These are phyloP conservation scores for Malacoraja senta DNA, from an alignment of 2,797 vertebrate species.

Conservation along the genomic window DNA sequence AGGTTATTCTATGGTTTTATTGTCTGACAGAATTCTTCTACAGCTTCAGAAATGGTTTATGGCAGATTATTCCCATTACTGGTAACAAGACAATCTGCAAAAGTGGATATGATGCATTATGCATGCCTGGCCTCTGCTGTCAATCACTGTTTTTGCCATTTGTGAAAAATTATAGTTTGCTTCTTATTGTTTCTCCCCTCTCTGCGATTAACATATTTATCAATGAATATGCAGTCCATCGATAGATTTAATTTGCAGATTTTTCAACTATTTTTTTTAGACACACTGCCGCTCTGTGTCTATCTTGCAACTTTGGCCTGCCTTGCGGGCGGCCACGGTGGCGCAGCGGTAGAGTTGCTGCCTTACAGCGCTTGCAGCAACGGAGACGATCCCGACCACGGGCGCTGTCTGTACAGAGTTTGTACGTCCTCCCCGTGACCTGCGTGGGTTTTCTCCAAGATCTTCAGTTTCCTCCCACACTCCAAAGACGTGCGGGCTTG, in stretches of 20 bases:
- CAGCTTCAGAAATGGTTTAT: slow-evolving; percentile 38
- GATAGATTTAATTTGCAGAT: slow-evolving; percentile 21
- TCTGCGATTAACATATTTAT: slow-evolving; percentile 32
- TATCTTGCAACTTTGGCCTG: neutral
- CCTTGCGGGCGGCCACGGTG: no score
- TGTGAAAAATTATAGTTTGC: slow-evolving; percentile 38
- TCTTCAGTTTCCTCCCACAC: no score
- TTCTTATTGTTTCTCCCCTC: slow-evolving; percentile 19
- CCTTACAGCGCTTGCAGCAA: no score
- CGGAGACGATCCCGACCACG: no score
- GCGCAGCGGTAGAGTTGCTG: no score
- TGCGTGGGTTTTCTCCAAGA: no score
- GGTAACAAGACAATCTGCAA: slow-evolving; percentile 38
- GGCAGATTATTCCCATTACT: slow-evolving; percentile 38
- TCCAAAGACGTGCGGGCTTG: no score
- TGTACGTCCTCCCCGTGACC: no score
- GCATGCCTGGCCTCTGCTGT: slow-evolving; percentile 37
- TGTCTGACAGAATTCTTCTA: slow-evolving; percentile 39
- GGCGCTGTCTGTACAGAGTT: no score
- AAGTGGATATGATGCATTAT: slow-evolving; percentile 39
- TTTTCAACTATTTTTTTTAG: neutral
- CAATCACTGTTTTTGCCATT: slow-evolving; percentile 38
- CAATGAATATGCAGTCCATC: slow-evolving; percentile 9
- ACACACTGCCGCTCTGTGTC: neutral
- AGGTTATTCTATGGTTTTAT: slow-evolving; percentile 35